phyloP scores from a whole-genome alignment of 1,140 invertebrate species.

The Choristoneura fumiferana region DNA sequence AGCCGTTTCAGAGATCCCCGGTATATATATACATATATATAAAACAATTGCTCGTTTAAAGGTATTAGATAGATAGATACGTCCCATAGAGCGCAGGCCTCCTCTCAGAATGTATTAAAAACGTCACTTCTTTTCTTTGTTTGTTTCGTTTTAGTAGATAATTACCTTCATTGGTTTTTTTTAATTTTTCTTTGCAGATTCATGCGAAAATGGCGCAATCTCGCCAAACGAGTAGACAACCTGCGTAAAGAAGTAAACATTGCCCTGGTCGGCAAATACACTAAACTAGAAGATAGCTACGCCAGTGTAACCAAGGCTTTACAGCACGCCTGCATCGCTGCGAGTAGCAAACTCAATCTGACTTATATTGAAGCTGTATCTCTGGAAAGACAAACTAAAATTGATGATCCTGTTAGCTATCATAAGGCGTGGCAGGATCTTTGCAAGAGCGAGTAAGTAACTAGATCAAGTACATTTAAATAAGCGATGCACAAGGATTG shows the following conservation, averaged over 20 bases:
- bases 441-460: slow-evolving; percentile 90
- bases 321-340: slow-evolving; percentile 92
- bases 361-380: slow-evolving; percentile 95
- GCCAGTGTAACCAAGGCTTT: slow-evolving; percentile 97
- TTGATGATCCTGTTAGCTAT: slow-evolving; percentile 89
- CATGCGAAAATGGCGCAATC: slow-evolving; percentile 93
- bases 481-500: too few relatives aligned
- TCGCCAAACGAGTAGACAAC: slow-evolving; percentile 91
- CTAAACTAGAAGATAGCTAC: slow-evolving; percentile 96
- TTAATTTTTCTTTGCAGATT: too few relatives aligned
- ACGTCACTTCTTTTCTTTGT: too few relatives aligned
- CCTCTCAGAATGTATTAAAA: too few relatives aligned
- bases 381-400: slow-evolving; percentile 88
- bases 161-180: too few relatives aligned
- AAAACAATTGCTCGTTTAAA: too few relatives aligned
- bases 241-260: slow-evolving; percentile 92
- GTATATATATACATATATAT: too few relatives aligned
- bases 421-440: slow-evolving; percentile 96
- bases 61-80: too few relatives aligned
- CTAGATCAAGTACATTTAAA: too few relatives aligned
- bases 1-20: too few relatives aligned
- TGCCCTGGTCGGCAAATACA: slow-evolving; percentile 99
- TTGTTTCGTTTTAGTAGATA: too few relatives aligned
- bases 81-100: too few relatives aligned
- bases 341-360: slow-evolving; percentile 91